A percentile compares a stretch with the other conserved stretches of the same genome.
Evolutionary conservation across 2,888 invertebrate genomes (phyloP).

Genomic region (Cheilosia urbana): DNA sequence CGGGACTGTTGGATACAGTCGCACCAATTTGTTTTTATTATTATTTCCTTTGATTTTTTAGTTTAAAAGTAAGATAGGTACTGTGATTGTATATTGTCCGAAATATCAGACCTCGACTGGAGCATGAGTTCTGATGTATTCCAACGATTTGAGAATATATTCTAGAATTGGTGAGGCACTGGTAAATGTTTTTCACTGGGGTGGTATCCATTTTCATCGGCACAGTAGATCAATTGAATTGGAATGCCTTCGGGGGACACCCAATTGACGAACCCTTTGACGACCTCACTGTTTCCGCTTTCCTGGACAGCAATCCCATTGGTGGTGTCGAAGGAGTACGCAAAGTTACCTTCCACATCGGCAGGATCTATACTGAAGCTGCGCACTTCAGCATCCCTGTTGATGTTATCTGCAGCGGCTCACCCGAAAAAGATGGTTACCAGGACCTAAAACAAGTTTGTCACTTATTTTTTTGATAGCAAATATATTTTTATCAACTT

Average conservation of each 20-base stretch:
- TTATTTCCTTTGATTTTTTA: no score
- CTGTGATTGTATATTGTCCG: no score
- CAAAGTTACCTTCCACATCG: constrained; percentile 84
- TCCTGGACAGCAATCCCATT: constrained; percentile 87
- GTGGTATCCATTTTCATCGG: constrained; percentile 86
- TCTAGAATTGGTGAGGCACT: constrained; percentile 85
- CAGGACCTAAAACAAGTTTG: constrained; percentile 40
- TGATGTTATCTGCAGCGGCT: constrained; percentile 81
- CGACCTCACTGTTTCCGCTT: constrained; percentile 85
- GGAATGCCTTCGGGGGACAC: constrained; percentile 85
- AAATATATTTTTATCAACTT: constrained; percentile 26
- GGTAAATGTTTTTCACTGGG: constrained; percentile 83
- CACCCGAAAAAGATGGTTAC: constrained; percentile 78
- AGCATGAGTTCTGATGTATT: constrained; percentile 84
- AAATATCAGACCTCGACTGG: constrained; percentile 79
- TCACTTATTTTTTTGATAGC: not conserved
- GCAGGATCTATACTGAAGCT: constrained; percentile 83
- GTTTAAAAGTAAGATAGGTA: no score
- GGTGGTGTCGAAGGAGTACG: constrained; percentile 85
- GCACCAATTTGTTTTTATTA: no score
- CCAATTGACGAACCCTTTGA: constrained; percentile 85
- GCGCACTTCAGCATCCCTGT: constrained; percentile 82
- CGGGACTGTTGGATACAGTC: no score
- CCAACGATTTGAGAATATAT: constrained; percentile 84
- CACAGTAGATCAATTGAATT: constrained; percentile 84